phyloP scores from a whole-genome alignment of 1,140 invertebrate species.

The Frieseomelitta varia region DNA sequence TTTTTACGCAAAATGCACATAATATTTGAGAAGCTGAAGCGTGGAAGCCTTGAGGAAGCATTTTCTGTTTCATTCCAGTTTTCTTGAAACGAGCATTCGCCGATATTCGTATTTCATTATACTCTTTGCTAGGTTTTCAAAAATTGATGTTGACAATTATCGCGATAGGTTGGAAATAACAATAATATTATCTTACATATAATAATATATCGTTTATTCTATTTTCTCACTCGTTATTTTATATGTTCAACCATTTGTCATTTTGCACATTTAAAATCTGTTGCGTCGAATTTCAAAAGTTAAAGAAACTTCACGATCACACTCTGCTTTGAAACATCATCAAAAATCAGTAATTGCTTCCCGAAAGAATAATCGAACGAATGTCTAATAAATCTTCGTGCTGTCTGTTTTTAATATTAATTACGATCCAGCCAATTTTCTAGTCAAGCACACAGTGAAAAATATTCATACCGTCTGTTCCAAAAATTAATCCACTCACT shows the following conservation, averaged over 20 bases:
- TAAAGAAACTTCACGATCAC: no score
- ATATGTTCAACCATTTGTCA: no score
- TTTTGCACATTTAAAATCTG: no score
- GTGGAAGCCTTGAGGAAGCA: not conserved
- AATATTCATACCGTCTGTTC: not conserved
- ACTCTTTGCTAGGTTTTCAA: not conserved
- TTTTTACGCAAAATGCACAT: not conserved
- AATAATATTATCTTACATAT: no score
- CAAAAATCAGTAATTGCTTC: no score
- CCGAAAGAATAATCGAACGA: no score
- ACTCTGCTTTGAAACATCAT: no score
- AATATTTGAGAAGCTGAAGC: not conserved
- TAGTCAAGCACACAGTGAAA: not conserved
- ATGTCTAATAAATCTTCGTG: no score
- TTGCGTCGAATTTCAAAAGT: no score
- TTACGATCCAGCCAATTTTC: not conserved
- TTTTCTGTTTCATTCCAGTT: not conserved
- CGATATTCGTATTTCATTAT: not conserved
- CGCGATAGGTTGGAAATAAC: not conserved
- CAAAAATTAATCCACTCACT: not conserved
- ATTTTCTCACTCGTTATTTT: not conserved
- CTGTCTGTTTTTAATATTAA: not conserved
- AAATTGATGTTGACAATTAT: not conserved
- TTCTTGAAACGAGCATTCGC: not conserved
- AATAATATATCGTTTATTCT: no score